phyloP scores from a whole-genome alignment of 2,113 vertebrate species.

The Oplegnathus fasciatus region DNA sequence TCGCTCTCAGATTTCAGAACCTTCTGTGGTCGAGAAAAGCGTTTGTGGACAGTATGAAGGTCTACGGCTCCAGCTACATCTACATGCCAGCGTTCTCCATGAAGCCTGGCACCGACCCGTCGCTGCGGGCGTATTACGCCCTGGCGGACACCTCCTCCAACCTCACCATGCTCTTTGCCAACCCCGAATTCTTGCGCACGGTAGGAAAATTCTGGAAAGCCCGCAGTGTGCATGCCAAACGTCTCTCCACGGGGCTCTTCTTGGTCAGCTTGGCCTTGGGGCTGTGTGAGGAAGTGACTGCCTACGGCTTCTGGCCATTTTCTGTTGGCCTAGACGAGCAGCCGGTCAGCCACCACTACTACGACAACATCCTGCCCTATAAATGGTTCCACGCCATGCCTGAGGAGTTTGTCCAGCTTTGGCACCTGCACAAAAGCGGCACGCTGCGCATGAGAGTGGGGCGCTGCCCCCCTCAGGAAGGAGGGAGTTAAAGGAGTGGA shows the following conservation, averaged over 20 bases:
- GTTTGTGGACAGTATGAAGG: constrained; percentile 93
- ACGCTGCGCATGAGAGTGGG: constrained; percentile 90
- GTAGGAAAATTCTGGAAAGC: constrained; percentile 95
- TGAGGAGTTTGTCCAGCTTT: constrained; percentile 96
- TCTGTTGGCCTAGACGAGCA: constrained; percentile 86
- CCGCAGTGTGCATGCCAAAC: constrained; percentile 91
- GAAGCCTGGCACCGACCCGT: constrained; percentile 92
- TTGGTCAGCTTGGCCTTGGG: constrained; percentile 93
- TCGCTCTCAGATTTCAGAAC: constrained; percentile 90
- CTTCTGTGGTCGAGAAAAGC: constrained; percentile 94
- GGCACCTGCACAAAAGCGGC: constrained; percentile 95
- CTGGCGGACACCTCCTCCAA: constrained; percentile 90
- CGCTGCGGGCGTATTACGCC: constrained; percentile 91
- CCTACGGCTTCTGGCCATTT: constrained; percentile 98
- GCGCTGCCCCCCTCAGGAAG: constrained; percentile 78
- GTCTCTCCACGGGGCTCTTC: constrained; percentile 96
- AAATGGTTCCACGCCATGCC: constrained; percentile 97
- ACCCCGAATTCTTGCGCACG: constrained; percentile 92
- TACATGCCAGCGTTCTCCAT: constrained; percentile 99
- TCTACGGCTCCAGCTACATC: constrained; percentile 93
- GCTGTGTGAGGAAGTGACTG: constrained; percentile 94
- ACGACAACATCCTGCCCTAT: constrained; percentile 93
- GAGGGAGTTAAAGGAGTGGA: constrained; percentile 34
- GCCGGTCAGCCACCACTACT: constrained; percentile 96
- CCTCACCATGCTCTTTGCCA: constrained; percentile 94